Base-by-base conservation (phyloP, 2,888 invertebrate species). In the Caradrina clavipalpis region DNA sequence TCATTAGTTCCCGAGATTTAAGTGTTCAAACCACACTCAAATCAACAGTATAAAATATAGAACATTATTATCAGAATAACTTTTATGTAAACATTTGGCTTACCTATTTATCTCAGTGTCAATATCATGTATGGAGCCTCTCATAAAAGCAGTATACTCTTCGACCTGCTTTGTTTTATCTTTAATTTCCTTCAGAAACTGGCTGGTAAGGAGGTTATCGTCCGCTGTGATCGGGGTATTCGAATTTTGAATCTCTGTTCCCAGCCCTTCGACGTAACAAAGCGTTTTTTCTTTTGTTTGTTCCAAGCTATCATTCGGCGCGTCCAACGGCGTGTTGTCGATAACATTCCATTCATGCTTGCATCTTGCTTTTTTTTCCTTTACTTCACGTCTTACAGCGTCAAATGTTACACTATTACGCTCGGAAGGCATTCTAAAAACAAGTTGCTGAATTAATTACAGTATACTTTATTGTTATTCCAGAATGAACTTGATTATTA, bases 101-200 rank as follows among this genome's bases (percentile, higher is more conserved):
- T 78, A 96, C 96, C 94, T 94, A 70, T 87, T 86, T 70, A 93
- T 94, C 81, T 96, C 94, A 45, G 81, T 77, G 64, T 93, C 90
- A 26, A 92, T 79, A 76, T 96, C 95, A 77, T 83, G 84, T 56
- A 94, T 89, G n/a, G 84, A 82, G 2, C 93, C 94, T 71, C 78
- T 87, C 2, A 90, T 92, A 72, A 91, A 95, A 11, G 93, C 93
- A 17, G 88, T 86, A 11, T 93, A 78, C 65, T 95, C 92, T 72
- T 94, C 88, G 17, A 94, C 81, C 45, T 95, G 91, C 0, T 58
- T 69, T 45, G 88, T 90, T 78, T 92, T 94, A 13, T 91, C 87
- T 73, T 90, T 92, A 2, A 94, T 84, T 73, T 95, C 94, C 68
- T 76, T 86, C 8, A 94, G 80, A 78, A 93, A 94, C 77, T 93